phyloP scores from a whole-genome alignment of 2,113 vertebrate species.

The Psettodes erumei region DNA sequence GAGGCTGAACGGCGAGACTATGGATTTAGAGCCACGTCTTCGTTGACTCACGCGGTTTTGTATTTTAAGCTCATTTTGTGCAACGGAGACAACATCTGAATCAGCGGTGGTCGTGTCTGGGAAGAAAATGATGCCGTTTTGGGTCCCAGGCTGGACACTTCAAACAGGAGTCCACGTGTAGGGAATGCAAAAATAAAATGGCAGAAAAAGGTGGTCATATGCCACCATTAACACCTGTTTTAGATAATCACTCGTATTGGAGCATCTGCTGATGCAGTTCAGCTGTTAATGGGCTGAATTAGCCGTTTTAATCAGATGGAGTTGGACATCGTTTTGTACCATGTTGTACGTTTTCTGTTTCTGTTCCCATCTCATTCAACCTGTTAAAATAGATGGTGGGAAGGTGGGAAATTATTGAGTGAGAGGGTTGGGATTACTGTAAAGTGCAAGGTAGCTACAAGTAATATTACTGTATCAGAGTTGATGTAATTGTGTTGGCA shows the following conservation, averaged over 20 bases:
- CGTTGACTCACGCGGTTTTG: background rate
- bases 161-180: background rate
- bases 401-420: conserved; percentile 23
- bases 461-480: conserved; percentile 9
- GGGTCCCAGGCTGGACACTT: no score
- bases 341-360: background rate
- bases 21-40: background rate
- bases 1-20: background rate
- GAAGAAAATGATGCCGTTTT: background rate
- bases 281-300: conserved; percentile 7
- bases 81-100: background rate
- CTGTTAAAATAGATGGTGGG: conserved; percentile 18
- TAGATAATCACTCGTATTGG: conserved; percentile 26
- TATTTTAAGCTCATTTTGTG: background rate
- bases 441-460: conserved; percentile 6
- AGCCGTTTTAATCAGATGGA: background rate
- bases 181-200: background rate
- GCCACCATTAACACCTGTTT: conserved; percentile 16
- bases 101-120: background rate
- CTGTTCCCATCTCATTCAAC: conserved; percentile 1
- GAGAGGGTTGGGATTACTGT: background rate
- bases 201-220: background rate
- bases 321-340: background rate
- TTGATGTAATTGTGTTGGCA: background rate
- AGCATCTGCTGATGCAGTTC: conserved; percentile 25